phyloP scores from a whole-genome alignment of 2,113 vertebrate genomes.

The Puma concolor region DNA sequence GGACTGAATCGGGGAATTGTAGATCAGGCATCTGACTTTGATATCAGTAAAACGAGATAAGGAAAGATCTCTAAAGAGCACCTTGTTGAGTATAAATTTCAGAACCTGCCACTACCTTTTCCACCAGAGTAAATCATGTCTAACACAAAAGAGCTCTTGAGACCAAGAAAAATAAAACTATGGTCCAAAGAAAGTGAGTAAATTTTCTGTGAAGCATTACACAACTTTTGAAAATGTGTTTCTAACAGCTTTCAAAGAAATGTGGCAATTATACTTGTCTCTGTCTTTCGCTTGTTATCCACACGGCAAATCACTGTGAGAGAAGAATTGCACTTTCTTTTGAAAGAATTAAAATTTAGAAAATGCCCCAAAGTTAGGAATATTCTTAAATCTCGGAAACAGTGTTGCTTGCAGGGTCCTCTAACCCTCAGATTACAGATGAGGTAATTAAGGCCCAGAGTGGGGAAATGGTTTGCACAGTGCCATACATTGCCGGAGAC shows the following conservation, averaged over 20 bases:
- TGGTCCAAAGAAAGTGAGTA: neutral
- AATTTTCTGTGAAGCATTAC: constrained; percentile 14
- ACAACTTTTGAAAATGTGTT: constrained; percentile 4
- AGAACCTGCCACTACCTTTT: neutral
- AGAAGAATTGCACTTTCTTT: neutral
- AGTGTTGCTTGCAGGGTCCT: neutral
- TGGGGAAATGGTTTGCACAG: neutral
- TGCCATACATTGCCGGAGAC: neutral
- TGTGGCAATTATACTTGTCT: constrained; percentile 32
- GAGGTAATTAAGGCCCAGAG: neutral
- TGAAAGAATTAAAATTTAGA: constrained; percentile 44
- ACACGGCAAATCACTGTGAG: neutral
- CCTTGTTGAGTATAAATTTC: constrained; percentile 37
- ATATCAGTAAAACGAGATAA: constrained; percentile 14
- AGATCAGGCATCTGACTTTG: constrained; percentile 22
- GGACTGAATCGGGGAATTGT: neutral
- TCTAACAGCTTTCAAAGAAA: constrained; percentile 59
- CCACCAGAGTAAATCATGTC: neutral
- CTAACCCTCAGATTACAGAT: neutral
- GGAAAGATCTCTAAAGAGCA: constrained; percentile 16
- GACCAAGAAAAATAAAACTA: constrained; percentile 43
- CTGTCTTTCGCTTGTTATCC: constrained; percentile 39
- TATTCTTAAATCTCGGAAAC: neutral
- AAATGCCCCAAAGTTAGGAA: neutral
- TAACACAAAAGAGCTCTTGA: constrained; percentile 43